Evolutionary conservation across 2,113 vertebrate species (phyloP).

Genomic region (Prolemur simus): DNA sequence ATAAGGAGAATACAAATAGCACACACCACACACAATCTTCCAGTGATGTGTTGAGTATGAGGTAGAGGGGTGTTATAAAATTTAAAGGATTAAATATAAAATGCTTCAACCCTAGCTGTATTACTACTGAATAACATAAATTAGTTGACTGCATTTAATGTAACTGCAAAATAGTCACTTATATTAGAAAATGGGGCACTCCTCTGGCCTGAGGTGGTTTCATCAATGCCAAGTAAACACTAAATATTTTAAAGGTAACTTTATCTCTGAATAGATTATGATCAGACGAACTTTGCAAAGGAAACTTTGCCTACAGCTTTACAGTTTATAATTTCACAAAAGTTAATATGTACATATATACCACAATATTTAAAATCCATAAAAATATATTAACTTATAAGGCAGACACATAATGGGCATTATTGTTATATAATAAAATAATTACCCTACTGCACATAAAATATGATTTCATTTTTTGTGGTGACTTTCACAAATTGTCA

Average conservation of each 20-base stretch:
- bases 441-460: neutral
- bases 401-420: neutral
- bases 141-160: neutral
- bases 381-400: conserved; percentile 8
- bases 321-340: conserved; percentile 46
- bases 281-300: conserved; percentile 5
- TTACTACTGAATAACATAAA: neutral
- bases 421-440: neutral
- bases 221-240: conserved; percentile 6
- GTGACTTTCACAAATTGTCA: neutral
- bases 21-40: neutral
- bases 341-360: neutral
- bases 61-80: neutral
- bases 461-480: neutral
- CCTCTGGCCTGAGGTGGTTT: neutral
- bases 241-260: conserved; percentile 14
- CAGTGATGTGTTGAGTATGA: neutral
- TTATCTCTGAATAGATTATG: conserved; percentile 15
- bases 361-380: neutral
- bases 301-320: neutral
- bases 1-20: neutral
- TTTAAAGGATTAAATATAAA: neutral
- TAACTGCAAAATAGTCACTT: neutral
- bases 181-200: neutral
- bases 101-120: neutral